Evolutionary conservation across 2,113 vertebrate species (phyloP).

Genomic region (Puma concolor): DNA sequence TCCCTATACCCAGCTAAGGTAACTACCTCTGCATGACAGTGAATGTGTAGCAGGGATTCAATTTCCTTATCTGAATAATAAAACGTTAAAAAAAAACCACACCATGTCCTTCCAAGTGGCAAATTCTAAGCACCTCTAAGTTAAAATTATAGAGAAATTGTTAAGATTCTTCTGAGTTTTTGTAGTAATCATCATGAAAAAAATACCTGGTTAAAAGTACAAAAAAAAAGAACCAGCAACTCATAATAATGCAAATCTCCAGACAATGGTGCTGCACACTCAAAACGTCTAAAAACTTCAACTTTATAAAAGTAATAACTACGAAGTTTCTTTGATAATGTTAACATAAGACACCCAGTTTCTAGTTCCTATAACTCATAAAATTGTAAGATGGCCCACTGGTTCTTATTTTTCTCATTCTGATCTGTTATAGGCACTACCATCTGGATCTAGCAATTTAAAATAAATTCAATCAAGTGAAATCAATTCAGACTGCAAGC

Average conservation of each 20-base stretch:
- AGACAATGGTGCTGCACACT: not conserved
- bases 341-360: not conserved
- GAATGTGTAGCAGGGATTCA: not conserved
- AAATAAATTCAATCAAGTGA: not conserved
- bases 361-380: not conserved
- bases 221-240: not conserved
- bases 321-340: not conserved
- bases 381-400: not conserved
- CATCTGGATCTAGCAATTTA: not conserved
- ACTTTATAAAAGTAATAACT: conserved; percentile 1
- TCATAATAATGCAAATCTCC: not conserved
- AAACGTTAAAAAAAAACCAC: not conserved
- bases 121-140: not conserved
- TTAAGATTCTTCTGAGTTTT: conserved; percentile 26
- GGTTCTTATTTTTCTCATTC: conserved; percentile 30
- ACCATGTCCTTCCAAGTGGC: not conserved
- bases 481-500: not conserved
- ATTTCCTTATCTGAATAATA: not conserved
- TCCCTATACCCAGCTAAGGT: not conserved
- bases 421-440: not conserved
- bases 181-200: not conserved
- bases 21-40: not conserved
- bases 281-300: not conserved
- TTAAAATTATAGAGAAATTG: not conserved
- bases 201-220: not conserved